Base-by-base conservation (phyloP, 2,888 invertebrate genomes). In the Brenthis hecate region DNA sequence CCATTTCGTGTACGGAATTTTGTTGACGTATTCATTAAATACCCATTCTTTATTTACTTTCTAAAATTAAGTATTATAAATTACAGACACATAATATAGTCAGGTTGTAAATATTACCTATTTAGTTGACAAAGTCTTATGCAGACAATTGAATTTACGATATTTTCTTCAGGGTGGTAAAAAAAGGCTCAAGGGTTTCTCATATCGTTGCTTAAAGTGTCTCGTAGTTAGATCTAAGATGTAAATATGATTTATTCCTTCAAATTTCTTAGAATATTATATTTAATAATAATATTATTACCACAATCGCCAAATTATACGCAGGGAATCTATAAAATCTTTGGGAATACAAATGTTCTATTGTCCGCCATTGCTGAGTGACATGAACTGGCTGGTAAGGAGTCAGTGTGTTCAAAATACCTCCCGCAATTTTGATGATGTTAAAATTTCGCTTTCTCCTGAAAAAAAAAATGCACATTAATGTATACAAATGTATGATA, bases 261-360 rank as follows among this genome's bases (percentile, higher is more conserved):
- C 4, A 43, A 58, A 23, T 14, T 48, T 19, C 0, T 13, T 23
- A 23, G 6, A 23, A 58, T 28, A 28, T 8, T 43, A 28, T 4
- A 58, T 14, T 58, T 0, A 48, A 48, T 11, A 47, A 0, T 13
- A 57, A 13, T 47, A 14, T 28, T 32, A 80, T 82, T 74, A 89
- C 88, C 79, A 85, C 64, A 71, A 88, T 56, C 13, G 83, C 86
- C 56, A 88, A 78, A 71, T 84, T 81, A 66, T 78, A 84, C 11
- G 84, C 81, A 2, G 88, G 89, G 71, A 82, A 86, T 72, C 85
- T 79, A 57, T 74, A 87, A 67, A 76, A 85, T 61, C 79, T 81
- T 72, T 88, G 89, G 0, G 87, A 79, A 61, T 80, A 81, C 2
- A 88, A 64, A 4, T 76, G 74, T 0, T 63, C 28, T 19, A 86